Percentiles rank a stretch among this genome's conserved stretches.
Conservation (phyloP, 2,888 invertebrate species). For the Labia minor region DNA sequence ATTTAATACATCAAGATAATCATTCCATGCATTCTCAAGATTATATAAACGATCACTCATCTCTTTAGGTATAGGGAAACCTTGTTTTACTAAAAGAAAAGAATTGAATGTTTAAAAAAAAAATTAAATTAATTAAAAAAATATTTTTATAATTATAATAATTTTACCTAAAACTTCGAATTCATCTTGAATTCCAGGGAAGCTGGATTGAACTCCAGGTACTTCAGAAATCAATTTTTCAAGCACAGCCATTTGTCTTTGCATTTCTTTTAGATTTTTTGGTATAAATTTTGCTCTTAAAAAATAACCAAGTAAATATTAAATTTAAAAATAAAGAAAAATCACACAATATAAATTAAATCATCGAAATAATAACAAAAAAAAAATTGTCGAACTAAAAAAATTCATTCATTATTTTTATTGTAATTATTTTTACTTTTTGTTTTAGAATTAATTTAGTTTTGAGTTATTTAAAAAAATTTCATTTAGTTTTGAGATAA, state of each 20-base stretch:
- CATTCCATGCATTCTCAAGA: background rate
- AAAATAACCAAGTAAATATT: conserved; percentile 22
- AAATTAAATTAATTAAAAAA: conserved; percentile 17
- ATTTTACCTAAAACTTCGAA: conserved; percentile 51
- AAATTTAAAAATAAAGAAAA: background rate
- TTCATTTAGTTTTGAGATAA: too few relatives aligned
- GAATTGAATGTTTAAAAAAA: too few relatives aligned
- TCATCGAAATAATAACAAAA: too few relatives aligned
- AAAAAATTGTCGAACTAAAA: too few relatives aligned
- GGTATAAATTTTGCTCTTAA: conserved; percentile 54
- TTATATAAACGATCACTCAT: background rate
- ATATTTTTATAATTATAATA: conserved; percentile 19
- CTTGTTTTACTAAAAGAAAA: conserved; percentile 21
- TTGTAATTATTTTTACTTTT: too few relatives aligned
- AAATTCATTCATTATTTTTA: too few relatives aligned
- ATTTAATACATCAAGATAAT: background rate
- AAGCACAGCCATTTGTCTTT: conserved; percentile 54
- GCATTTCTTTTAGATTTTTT: conserved; percentile 59
- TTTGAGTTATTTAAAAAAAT: too few relatives aligned
- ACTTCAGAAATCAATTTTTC: conserved; percentile 56
- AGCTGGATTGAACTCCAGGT: conserved; percentile 51
- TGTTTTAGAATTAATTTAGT: too few relatives aligned
- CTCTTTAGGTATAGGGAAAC: conserved; percentile 16
- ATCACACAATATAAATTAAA: background rate
- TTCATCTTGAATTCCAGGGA: conserved; percentile 64